Base-by-base conservation (phyloP, 1,140 invertebrate genomes). In the Mactra quadrangularis region DNA sequence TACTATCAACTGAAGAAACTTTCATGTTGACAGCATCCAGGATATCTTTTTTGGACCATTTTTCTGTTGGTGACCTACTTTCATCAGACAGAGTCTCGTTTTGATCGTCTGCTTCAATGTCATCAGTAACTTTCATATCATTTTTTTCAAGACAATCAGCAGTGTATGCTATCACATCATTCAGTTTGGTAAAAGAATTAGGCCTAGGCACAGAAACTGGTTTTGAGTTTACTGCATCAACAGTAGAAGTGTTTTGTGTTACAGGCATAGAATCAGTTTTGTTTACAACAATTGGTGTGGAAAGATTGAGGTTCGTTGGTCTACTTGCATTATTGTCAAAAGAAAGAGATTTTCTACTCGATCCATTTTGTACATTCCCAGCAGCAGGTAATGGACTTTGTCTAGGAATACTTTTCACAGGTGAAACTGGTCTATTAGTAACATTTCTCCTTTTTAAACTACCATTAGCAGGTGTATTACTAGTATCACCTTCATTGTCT, bases 161-260 rank as follows among this genome's bases (percentile, higher is more conserved):
- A n/a, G 77, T 81, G 25, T 70, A 81, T 27, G 77, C 77, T 27
- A 81, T 81, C 2, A 81, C 77, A 71, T 81, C 77, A 38, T 17
- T 68, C 15, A 81, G 25, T 71, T 71, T 81, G 17, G 64, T 55
- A 22, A 71, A 50, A 38, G 77, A 81, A 71, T 81, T 81, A 55
- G 77, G 64, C 22, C 31, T 71, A 27, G 35, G 31, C 41, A 53
- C 35, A 15, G 35, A 29, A n/a, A 53, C 25, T 27, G 45, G 25
- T 1, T 52, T 19, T 4, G 38, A 17, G 19, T 22, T 66, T 55
- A 27, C 38, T 47, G 17, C 41, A 68, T 47, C 19, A 50, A 33
- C 41, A 13, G 47, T 38, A 7, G 64, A 35, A 27, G 64, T 15
- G 1, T 31, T 41, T 19, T 47, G 9, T 35, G 27, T 27, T 19